A percentile compares a stretch with the other conserved stretches of the same genome.
Conservation (phyloP, 30 jellyfish, hydroid and myxozoan genomes). For the Morbakka virulenta region DNA sequence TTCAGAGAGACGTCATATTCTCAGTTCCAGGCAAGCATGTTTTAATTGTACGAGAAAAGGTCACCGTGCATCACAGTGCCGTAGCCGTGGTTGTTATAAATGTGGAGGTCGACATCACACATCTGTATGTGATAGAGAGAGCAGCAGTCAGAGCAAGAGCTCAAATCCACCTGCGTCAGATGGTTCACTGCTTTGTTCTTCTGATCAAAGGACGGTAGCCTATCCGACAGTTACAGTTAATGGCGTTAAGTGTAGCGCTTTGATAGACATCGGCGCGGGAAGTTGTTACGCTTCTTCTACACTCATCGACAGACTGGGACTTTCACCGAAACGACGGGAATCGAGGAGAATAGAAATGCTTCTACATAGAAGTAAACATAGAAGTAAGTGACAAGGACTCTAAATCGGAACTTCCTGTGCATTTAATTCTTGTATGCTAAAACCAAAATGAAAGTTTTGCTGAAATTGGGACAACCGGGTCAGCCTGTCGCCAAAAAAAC, state of each 20-base stretch:
- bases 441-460: neutral
- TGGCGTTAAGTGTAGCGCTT: no score
- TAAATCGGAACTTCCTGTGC: no score
- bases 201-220: no score
- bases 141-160: no score
- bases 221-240: no score
- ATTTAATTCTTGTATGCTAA: no score
- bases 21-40: conserved; percentile 18
- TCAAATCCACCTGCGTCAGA: no score
- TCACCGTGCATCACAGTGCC: conserved; percentile 56
- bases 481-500: conserved; percentile 44
- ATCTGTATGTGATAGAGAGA: conserved; percentile 51
- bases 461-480: conserved; percentile 7
- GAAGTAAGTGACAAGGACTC: no score
- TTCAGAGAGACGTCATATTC: conserved; percentile 31
- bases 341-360: conserved; percentile 11
- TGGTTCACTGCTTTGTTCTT: neutral
- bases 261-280: conserved; percentile 21
- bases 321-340: no score
- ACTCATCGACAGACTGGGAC: no score
- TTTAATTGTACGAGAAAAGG: conserved; percentile 48
- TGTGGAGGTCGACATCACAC: conserved; percentile 58
- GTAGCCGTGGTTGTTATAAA: conserved; percentile 27
- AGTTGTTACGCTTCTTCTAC: no score
- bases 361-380: conserved; percentile 24